A percentile compares a stretch with the other conserved stretches of the same genome.
phyloP scores from a whole-genome alignment of 2,888 invertebrate species.

The Operophtera brumata region DNA sequence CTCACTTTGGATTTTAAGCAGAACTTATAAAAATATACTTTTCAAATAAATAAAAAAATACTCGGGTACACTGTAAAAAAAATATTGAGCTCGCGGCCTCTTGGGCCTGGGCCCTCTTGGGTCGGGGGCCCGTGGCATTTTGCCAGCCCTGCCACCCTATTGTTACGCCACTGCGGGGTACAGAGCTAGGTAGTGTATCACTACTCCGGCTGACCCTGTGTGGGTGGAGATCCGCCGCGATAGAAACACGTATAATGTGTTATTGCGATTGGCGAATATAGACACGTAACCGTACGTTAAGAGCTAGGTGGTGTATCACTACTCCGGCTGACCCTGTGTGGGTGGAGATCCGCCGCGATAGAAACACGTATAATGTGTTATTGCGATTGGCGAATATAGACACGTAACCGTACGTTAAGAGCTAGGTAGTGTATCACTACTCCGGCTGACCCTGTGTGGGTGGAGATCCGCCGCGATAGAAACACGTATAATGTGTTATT shows the following conservation, averaged over 20 bases:
- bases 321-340: conserved; percentile 7
- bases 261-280: conserved; percentile 6
- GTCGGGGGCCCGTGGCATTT: too few species aligned
- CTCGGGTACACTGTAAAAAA: too few species aligned
- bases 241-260: conserved; percentile 8
- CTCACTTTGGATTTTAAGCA: too few species aligned
- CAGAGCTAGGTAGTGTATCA: too few species aligned
- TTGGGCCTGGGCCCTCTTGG: too few species aligned
- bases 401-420: conserved; percentile 1
- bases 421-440: too few species aligned
- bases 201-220: conserved; percentile 7
- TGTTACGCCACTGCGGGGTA: not conserved
- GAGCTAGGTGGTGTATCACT: too few species aligned
- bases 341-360: conserved; percentile 14
- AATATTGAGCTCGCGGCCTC: too few species aligned
- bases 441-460: conserved; percentile 7
- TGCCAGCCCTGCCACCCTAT: too few species aligned
- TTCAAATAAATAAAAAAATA: too few species aligned
- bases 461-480: conserved; percentile 10
- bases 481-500: conserved; percentile 10
- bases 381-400: conserved; percentile 5
- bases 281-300: conserved; percentile 2
- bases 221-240: conserved; percentile 12
- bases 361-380: conserved; percentile 8
- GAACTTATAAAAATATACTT: too few species aligned